Base-by-base conservation (phyloP, 2,888 invertebrate genomes). In the Chaitophorus viminalis region DNA sequence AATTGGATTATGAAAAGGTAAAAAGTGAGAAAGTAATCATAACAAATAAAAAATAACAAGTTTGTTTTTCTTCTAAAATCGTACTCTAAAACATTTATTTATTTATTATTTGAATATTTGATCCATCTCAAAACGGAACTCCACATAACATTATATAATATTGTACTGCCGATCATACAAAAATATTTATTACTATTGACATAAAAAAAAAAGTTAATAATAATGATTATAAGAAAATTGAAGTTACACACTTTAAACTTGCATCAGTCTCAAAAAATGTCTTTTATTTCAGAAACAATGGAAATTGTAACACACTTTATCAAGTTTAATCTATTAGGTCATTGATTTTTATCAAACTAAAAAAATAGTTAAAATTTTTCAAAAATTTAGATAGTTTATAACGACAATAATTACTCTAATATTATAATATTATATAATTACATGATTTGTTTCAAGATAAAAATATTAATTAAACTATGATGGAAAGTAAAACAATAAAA, bases 221-320 rank as follows among this genome's bases (percentile, higher is more conserved):
- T 36, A 74, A n/a, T 83, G 54, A 85, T 76, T 70, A 77, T 76
- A 33, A 77, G 60, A 78, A 72, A 86, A 36, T 79, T 70, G 54
- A 72, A 87, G 36, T 79, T 79, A 74, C 68, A 79, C 74, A 79
- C 72, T 87, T 72, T 87, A 87, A 79, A 87, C 74, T 79, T 52
- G 72, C 39, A 70, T 87, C 86, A 87, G 86, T 87, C 86, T 87
- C 79, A 87, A 87, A 87, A 77, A 87, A 84, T 87, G 86, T 87
- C 86, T 87, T 87, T 86, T 79, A 60, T 87, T 60, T 31, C 46
- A 11, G 79, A 87, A 81, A 87, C 72, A 79, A 81, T 46, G 60
- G 31, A 87, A 74, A 79, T 87, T 33, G 29, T 25, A 65, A 60
- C 36, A 60, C 29, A 74, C 31, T 74, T 74, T 21, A 72, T 39